Conservation (phyloP, 2,113 vertebrate genomes). For the Rhipidura dahli region DNA sequence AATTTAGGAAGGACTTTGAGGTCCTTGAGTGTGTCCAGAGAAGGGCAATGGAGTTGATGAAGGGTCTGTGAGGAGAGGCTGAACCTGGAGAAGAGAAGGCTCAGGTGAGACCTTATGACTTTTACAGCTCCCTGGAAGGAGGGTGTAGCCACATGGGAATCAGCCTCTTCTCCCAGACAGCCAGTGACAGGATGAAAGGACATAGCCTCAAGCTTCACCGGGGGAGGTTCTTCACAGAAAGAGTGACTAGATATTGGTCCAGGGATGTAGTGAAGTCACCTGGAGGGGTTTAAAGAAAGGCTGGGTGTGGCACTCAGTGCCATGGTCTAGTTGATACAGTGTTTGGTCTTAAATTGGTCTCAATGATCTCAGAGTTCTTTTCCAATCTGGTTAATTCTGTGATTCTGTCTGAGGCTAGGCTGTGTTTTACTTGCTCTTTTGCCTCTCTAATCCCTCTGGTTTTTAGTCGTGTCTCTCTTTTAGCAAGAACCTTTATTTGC, state of each 20-base stretch:
- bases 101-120: too few relatives aligned
- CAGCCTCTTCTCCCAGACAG: background rate
- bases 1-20: background rate
- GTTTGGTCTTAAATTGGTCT: background rate
- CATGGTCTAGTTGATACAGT: background rate
- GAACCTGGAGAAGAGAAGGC: background rate
- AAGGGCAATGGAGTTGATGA: fast-evolving
- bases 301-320: background rate
- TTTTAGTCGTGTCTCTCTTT: background rate
- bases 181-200: background rate
- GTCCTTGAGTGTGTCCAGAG: background rate
- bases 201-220: background rate
- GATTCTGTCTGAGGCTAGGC: background rate
- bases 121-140: background rate
- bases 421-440: background rate
- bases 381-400: background rate
- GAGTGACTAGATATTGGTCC: background rate
- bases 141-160: background rate
- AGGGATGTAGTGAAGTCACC: background rate
- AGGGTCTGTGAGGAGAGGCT: background rate
- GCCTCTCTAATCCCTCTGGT: background rate
- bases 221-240: background rate
- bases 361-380: background rate
- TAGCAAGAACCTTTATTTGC: background rate
- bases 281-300: background rate